Base-by-base conservation (phyloP, 2,888 invertebrate genomes). In the Mystacides longicornis region DNA sequence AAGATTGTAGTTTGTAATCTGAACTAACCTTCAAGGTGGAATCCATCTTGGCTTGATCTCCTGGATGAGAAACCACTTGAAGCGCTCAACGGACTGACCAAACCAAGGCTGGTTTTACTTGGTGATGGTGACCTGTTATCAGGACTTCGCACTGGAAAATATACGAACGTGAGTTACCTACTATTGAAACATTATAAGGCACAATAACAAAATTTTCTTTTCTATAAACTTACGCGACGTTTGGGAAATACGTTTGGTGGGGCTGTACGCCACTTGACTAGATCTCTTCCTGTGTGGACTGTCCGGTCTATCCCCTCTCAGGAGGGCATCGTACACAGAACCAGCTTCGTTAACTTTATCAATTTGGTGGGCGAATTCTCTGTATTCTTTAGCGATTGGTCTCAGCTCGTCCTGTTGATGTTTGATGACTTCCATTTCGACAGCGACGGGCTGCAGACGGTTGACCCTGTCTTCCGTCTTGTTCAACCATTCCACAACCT, bases 11-110 rank as follows among this genome's bases (percentile, higher is more conserved):
- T n/a, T n/a, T n/a, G n/a, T n/a, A n/a, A n/a, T n/a, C n/a, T n/a
- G n/a, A n/a, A 60, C 55, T 60, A 67, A 80, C 80, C 82, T 73
- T 89, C 89, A 53, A 89, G 76, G 69, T 91, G 89, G 81, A 91
- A 91, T 61, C 89, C 89, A 67, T 93, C 95, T 69, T 93, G 91
- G 67, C 93, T 93, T 65, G 93, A 93, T 63, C 93, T 82, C 51
- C 94, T 82, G 60, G 93, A 93, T 56, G 93, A 92, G 76, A 95
- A 93, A 60, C 95, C 95, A 69, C 93, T 93, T 66, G 94, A 94
- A 50, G 90, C 89, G 66, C 91, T 81, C 56, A 88, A 91, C 64
- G 90, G 89, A 70, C 81, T 78, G 60, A 81, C 79, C 18, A 79
- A 68, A 0, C 70, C 73, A 45, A 79, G 63, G 69, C 62, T 82